A percentile compares a stretch with the other conserved stretches of the same genome.
phyloP scores from a whole-genome alignment of 2,797 vertebrate species.

The Macropodus opercularis region DNA sequence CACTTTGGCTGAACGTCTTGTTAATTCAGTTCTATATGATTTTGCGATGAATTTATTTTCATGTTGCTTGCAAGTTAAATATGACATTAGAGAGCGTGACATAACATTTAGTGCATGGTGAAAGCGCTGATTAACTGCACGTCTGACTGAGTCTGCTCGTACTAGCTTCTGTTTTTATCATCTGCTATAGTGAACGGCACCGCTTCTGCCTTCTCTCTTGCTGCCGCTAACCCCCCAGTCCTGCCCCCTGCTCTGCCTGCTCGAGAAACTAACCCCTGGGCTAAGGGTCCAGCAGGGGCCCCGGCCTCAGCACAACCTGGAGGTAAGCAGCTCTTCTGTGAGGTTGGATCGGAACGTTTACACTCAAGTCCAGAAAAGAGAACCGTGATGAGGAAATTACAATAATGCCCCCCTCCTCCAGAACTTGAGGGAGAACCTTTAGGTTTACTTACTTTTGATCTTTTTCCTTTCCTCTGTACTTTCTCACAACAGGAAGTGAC shows the following conservation, averaged over 20 bases:
- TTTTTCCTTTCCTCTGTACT: background rate
- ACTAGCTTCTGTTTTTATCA: slow-evolving; percentile 55
- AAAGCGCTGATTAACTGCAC: slow-evolving; percentile 29
- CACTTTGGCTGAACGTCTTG: slow-evolving; percentile 6
- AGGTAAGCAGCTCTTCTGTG: slow-evolving; percentile 75
- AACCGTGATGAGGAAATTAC: background rate
- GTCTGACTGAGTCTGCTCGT: too few relatives aligned
- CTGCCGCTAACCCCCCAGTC: slow-evolving; percentile 80
- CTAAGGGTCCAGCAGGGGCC: slow-evolving; percentile 83
- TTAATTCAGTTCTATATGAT: slow-evolving; percentile 7
- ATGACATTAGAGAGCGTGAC: background rate
- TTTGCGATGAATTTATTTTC: background rate
- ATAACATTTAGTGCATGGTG: slow-evolving; percentile 23
- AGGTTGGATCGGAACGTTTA: background rate
- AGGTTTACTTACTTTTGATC: background rate
- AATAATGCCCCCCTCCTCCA: background rate
- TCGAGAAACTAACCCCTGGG: slow-evolving; percentile 99
- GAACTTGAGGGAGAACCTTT: background rate
- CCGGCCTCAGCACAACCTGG: slow-evolving; percentile 81
- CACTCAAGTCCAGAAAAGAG: background rate
- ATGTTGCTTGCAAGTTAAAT: background rate
- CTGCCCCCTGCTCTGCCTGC: slow-evolving; percentile 88
- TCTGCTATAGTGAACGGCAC: slow-evolving; percentile 95
- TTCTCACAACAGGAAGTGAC: slow-evolving; percentile 76
- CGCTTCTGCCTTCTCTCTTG: slow-evolving; percentile 86